phyloP scores from a whole-genome alignment of 2,797 vertebrate genomes.

The Poecile montanus region DNA sequence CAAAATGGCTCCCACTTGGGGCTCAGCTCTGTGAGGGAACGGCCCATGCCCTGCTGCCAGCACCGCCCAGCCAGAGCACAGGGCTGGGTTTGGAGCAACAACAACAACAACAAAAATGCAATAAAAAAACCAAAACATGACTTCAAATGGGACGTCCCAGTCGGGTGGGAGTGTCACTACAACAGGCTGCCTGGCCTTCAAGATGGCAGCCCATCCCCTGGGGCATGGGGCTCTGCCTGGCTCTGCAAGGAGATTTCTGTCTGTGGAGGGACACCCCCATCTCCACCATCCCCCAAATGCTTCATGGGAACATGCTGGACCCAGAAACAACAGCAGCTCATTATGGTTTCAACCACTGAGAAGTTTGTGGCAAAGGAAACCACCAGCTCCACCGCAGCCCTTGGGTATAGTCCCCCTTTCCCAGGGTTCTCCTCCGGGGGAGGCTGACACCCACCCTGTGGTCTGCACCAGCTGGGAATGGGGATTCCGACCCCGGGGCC shows the following conservation, averaged over 20 bases:
- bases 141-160: not conserved
- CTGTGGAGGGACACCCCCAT: not conserved
- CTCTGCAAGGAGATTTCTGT: not conserved
- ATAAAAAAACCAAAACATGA: not conserved
- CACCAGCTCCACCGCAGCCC: not conserved
- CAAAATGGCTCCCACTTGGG: not conserved
- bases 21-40: rapidly evolving
- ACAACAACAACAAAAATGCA: not conserved
- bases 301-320: not conserved
- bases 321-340: not conserved
- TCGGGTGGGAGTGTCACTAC: not conserved
- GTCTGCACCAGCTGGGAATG: not conserved
- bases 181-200: not conserved
- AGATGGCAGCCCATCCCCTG: not conserved
- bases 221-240: not conserved
- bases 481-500: constrained; percentile 20
- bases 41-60: not conserved
- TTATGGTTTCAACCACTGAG: not conserved
- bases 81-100: not conserved
- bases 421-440: rapidly evolving
- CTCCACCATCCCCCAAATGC: rapidly evolving
- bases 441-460: not conserved
- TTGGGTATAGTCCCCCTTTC: not conserved
- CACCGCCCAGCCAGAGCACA: not conserved
- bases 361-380: not conserved